phyloP scores from a whole-genome alignment of 2,113 vertebrate genomes.

The Spermophilus dauricus region DNA sequence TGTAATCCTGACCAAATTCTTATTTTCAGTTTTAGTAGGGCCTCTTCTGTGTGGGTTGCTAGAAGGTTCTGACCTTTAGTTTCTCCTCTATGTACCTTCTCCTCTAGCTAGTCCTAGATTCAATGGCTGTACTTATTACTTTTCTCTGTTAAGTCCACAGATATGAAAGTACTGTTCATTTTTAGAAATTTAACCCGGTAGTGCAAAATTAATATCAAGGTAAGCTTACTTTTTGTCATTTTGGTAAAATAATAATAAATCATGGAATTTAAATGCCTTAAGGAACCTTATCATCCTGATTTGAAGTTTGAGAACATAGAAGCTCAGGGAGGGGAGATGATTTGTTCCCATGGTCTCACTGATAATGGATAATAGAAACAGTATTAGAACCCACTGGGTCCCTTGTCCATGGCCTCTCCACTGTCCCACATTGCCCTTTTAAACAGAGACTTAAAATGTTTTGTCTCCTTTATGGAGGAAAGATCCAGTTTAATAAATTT shows the following conservation, averaged over 20 bases:
- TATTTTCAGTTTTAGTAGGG: neutral
- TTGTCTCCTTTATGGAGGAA: constrained; percentile 58
- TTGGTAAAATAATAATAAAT: constrained; percentile 53
- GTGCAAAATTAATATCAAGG: neutral
- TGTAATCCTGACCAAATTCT: neutral
- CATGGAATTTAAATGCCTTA: constrained; percentile 12
- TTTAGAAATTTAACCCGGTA: neutral
- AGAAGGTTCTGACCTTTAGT: neutral
- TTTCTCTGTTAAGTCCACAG: neutral
- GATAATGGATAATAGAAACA: neutral
- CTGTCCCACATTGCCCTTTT: neutral
- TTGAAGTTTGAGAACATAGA: constrained; percentile 44
- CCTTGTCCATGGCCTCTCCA: neutral
- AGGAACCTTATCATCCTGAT: neutral
- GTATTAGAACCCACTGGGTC: neutral
- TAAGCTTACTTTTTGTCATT: constrained; percentile 5
- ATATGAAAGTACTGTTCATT: neutral
- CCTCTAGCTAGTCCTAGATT: neutral
- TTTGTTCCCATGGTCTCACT: neutral
- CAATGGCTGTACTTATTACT: neutral
- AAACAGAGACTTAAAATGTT: constrained; percentile 50
- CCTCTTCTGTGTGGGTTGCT: neutral
- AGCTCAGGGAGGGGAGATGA: neutral
- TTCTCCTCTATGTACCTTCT: neutral
- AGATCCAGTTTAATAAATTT: constrained; percentile 71